phyloP scores from a whole-genome alignment of 2,113 vertebrate genomes.

The Nipponia nippon region DNA sequence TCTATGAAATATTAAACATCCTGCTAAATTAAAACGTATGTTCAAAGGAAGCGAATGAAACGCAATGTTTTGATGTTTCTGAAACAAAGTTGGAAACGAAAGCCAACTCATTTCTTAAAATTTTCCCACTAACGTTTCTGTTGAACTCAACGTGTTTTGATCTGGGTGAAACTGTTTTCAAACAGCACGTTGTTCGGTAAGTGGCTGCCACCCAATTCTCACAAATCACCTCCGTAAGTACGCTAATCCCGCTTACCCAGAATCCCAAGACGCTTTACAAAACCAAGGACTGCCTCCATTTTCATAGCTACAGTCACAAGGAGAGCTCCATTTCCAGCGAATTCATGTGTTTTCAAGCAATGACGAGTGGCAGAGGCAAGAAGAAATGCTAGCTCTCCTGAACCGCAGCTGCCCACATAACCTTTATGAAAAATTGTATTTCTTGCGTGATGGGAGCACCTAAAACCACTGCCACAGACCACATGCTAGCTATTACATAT shows the following conservation, averaged over 20 bases:
- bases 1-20: background rate
- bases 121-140: background rate
- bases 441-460: background rate
- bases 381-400: background rate
- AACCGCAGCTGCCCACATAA: background rate
- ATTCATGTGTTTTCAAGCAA: background rate
- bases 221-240: background rate
- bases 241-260: background rate
- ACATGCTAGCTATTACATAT: background rate
- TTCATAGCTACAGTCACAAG: background rate
- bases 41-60: background rate
- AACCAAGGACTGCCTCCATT: background rate
- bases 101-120: background rate
- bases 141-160: background rate
- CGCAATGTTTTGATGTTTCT: background rate
- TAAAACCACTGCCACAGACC: background rate
- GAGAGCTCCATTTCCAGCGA: background rate
- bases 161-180: background rate
- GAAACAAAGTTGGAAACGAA: background rate
- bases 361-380: background rate
- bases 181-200: background rate
- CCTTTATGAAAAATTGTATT: background rate
- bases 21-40: background rate
- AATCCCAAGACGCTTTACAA: background rate
- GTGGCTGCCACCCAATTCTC: background rate